These are phyloP conservation scores for Alethe diademata DNA, from an alignment of 2,113 vertebrate species.

Conservation along the genomic window DNA sequence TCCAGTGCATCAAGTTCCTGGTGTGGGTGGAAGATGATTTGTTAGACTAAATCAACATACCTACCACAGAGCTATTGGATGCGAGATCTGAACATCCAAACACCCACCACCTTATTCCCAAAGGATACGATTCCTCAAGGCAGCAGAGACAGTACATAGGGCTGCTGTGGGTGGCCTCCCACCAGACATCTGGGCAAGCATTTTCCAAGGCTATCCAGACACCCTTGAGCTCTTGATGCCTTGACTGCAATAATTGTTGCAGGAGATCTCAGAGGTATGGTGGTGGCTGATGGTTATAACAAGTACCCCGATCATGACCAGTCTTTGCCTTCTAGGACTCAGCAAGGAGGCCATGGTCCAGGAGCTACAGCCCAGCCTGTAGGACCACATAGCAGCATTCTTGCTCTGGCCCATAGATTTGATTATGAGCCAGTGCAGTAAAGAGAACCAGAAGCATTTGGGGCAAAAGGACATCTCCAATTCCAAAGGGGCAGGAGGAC, in stretches of 20 bases:
- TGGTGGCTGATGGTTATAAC: background rate
- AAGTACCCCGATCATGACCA: background rate
- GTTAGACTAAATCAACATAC: background rate
- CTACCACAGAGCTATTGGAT: fast-evolving
- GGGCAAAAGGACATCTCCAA: background rate
- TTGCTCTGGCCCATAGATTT: too few species aligned
- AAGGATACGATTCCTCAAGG: background rate
- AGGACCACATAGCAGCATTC: background rate
- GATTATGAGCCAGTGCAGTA: fast-evolving
- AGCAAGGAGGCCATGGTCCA: background rate
- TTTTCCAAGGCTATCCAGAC: background rate
- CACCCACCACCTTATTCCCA: background rate
- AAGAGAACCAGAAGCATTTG: background rate
- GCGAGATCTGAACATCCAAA: background rate
- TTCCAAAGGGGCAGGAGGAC: background rate
- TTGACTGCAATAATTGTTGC: background rate
- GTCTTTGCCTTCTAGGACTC: background rate
- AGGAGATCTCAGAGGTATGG: background rate
- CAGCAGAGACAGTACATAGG: too few species aligned
- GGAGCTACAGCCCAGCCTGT: background rate
- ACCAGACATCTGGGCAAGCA: background rate
- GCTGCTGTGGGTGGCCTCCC: fast-evolving
- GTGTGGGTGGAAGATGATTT: background rate
- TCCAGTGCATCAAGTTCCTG: background rate
- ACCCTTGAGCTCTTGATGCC: background rate